Base-by-base conservation (phyloP, 2,797 vertebrate genomes). In the Yasuhikotakia modesta region DNA sequence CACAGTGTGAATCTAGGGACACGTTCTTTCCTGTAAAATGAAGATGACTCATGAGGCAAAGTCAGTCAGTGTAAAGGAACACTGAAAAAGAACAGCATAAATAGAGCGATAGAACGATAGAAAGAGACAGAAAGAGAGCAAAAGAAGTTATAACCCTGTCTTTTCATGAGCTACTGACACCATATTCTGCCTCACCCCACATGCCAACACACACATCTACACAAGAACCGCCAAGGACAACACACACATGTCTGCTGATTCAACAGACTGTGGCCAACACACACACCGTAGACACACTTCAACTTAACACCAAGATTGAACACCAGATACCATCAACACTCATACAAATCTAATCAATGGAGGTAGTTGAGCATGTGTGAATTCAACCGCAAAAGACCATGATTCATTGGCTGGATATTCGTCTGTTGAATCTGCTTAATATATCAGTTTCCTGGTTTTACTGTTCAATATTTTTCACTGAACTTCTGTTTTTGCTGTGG, bases 261-360 rank as follows among this genome's bases (percentile, higher is more conserved):
- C 87, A 86, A 84, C 82, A 79, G 83, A 80, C 80, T 77, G 84
- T 84, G 79, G 71, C 76, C 57, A 75, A 78, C 79, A 83, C 76
- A 83, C 79, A 86, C 82, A 84, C 89, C 86, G 89, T 86, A 88
- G 89, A 89, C 82, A 79, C 85, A 82, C 85, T 87, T 89, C 86
- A 87, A 81, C 87, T 88, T 86, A 82, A 81, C 87, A 88, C 91
- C 89, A 91, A 88, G 90, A 91, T 91, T 86, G 91, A 81, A 76
- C 79, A 84, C 79, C 61, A 79, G 73, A 81, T 69, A 81, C 85
- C 81, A 63, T 87, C 80, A 80, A 78, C 80, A 84, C 85, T 89
- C 86, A 78, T 73, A 61, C 76, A 81, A 87, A 88, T 78, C 71
- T 71, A 79, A 80, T 75, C 78, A 82, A 79, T 76, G 75, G 63